A percentile compares a stretch with the other conserved stretches of the same genome.
These are phyloP conservation scores for Polypterus senegalus DNA, from an alignment of 2,113 vertebrate genomes.

Conservation along the genomic window DNA sequence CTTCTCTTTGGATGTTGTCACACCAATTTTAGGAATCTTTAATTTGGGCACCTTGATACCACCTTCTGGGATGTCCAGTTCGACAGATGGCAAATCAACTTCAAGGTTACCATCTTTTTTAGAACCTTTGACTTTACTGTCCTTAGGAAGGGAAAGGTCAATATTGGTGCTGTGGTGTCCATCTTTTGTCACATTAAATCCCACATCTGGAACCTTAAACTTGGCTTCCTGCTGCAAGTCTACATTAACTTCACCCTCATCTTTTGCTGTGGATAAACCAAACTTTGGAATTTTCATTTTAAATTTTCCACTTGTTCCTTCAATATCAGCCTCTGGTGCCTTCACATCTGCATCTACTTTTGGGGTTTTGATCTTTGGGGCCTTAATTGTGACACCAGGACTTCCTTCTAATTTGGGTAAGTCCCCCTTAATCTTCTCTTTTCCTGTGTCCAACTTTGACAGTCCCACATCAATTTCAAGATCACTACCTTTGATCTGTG, in stretches of 20 bases:
- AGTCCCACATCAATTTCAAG: conserved; percentile 32
- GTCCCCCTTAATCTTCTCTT: conserved; percentile 31
- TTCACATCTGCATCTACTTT: conserved; percentile 28
- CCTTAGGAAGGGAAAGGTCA: conserved; percentile 1
- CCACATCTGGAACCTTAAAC: conserved; percentile 26
- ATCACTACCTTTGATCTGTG: conserved; percentile 20
- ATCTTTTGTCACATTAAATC: conserved; percentile 18
- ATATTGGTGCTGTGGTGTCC: not conserved
- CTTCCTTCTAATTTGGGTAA: conserved; percentile 25
- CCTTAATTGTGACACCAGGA: conserved; percentile 16
- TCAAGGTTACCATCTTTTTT: not conserved
- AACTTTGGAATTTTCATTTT: conserved; percentile 31
- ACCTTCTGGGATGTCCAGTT: conserved; percentile 14
- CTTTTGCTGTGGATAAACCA: conserved; percentile 16
- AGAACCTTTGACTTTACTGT: conserved; percentile 4
- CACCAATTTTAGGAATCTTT: conserved; percentile 14
- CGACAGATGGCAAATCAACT: conserved; percentile 10
- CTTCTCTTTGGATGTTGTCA: not conserved
- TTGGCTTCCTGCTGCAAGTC: conserved; percentile 20
- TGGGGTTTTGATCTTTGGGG: conserved; percentile 28
- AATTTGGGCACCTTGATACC: conserved; percentile 23
- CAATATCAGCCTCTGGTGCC: conserved; percentile 18
- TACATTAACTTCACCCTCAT: not conserved
- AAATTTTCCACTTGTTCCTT: conserved; percentile 12
- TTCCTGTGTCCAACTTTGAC: conserved; percentile 25